Evolutionary conservation across 2,797 vertebrate genomes (phyloP), one percentile per base, ranked within the genome.

Genomic region (Numenius phaeopus): DNA sequence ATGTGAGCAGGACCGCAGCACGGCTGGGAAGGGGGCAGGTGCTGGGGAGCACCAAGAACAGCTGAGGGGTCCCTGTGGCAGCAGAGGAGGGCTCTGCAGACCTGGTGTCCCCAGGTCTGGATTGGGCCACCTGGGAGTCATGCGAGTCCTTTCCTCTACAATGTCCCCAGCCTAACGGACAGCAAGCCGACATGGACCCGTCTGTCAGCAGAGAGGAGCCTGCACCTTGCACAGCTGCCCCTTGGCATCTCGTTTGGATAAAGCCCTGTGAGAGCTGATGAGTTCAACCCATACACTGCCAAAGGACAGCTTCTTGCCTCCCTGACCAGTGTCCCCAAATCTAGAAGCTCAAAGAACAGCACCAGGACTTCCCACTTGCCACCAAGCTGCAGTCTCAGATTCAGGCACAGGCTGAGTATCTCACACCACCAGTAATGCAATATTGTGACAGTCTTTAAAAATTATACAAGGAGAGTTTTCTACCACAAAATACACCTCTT

Each of bases 111-210:
- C 29, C 30, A 39, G 57, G 9, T 52, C 37, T 93, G 69, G 8
- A 26, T 83, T n/a, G 65, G 65, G 37, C 37, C 54, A 17, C 17
- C 14, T 47, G 40, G 30, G 69, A 65, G 30, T 14, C 44, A 10
- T 4, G 5, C 0, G 0, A 23, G 32, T 44, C 64, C 18, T 70
- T 39, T 21, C 52, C 50, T n/a, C 15, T 14, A 5, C n/a, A 22
- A 5, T 1, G 4, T 57, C 22, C 42, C 40, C 57, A 71, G 27
- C 19, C 57, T 42, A 29, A 61, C 57, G 76, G 40, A 32, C 0
- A 0, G 66, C 21, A 26, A 12, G 61, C 26, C 0, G 0, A 32
- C 64, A 14, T 0, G 0, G 40, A 29, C 24, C 8, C 2, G 0
- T 29, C 47, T 22, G 8, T 18, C 40, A 34, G 61, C 44, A 39